Evolutionary conservation across 2,888 invertebrate genomes (phyloP).

Genomic region (Molorchus minor): DNA sequence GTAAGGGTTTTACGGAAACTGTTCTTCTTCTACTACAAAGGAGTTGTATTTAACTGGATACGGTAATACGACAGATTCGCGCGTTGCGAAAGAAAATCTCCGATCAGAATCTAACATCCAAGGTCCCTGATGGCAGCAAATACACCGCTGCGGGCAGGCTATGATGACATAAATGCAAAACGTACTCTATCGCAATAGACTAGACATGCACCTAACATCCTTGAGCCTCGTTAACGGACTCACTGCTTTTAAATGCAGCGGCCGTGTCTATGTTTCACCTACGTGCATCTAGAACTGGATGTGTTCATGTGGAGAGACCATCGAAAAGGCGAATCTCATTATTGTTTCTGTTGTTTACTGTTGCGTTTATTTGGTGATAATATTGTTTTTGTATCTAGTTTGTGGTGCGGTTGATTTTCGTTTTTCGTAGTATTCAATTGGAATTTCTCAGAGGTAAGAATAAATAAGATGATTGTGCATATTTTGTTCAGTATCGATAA

Average conservation of each 20-base stretch:
- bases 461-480: too few species aligned
- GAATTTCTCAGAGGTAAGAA: too few species aligned
- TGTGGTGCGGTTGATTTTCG: not conserved
- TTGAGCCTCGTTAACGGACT: constrained; percentile 34
- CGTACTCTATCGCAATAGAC: constrained; percentile 30
- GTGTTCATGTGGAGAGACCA: not conserved
- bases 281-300: constrained; percentile 17
- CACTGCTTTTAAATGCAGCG: constrained; percentile 29
- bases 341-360: not conserved
- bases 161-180: constrained; percentile 35
- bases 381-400: not conserved
- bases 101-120: too few species aligned
- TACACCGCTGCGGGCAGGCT: constrained; percentile 13
- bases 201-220: constrained; percentile 38
- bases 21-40: too few species aligned
- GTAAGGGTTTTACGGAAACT: too few species aligned
- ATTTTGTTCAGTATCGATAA: too few species aligned
- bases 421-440: not conserved
- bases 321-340: too few species aligned
- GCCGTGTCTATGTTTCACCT: constrained; percentile 22
- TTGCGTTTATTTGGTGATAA: not conserved
- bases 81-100: too few species aligned
- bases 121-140: not conserved
- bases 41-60: too few species aligned
- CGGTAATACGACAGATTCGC: too few species aligned